Conservation (phyloP, 2,888 invertebrate species). For the Marronus borbonicus region DNA sequence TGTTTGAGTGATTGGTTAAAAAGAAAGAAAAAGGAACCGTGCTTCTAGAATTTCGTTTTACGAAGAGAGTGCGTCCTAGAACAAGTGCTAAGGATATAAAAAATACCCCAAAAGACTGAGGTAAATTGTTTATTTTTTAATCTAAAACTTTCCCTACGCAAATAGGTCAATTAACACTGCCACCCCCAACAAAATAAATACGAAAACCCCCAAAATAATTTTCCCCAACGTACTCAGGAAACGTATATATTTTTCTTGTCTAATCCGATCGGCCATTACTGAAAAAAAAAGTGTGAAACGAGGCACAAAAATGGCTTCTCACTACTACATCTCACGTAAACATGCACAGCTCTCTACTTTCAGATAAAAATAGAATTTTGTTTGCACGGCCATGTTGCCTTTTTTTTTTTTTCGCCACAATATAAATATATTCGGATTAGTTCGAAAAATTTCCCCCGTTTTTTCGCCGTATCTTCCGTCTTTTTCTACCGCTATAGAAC, state of each 20-base stretch:
- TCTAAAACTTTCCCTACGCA: too few relatives aligned
- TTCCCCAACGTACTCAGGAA: background rate
- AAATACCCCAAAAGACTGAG: background rate
- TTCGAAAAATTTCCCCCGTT: slow-evolving; percentile 32
- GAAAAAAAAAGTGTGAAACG: background rate
- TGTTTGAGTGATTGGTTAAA: background rate
- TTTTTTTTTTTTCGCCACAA: slow-evolving; percentile 48
- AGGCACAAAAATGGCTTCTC: slow-evolving; percentile 58
- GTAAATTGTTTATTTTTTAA: background rate
- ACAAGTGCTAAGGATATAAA: slow-evolving; percentile 2
- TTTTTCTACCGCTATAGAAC: background rate
- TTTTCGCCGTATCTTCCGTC: slow-evolving; percentile 3
- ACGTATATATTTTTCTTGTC: background rate
- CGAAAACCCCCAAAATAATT: too few relatives aligned
- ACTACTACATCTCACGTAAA: slow-evolving; percentile 55
- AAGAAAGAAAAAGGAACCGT: too few relatives aligned
- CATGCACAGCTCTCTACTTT: slow-evolving; percentile 50
- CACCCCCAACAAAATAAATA: too few relatives aligned
- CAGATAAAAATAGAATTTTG: slow-evolving; percentile 68
- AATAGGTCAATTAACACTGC: too few relatives aligned
- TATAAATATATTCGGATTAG: slow-evolving; percentile 19
- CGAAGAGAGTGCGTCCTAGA: background rate
- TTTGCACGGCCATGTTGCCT: slow-evolving; percentile 69
- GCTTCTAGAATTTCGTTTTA: background rate
- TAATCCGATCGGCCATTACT: background rate